Conservation (phyloP, 1,140 invertebrate species). For the Diachasma alloeum region DNA sequence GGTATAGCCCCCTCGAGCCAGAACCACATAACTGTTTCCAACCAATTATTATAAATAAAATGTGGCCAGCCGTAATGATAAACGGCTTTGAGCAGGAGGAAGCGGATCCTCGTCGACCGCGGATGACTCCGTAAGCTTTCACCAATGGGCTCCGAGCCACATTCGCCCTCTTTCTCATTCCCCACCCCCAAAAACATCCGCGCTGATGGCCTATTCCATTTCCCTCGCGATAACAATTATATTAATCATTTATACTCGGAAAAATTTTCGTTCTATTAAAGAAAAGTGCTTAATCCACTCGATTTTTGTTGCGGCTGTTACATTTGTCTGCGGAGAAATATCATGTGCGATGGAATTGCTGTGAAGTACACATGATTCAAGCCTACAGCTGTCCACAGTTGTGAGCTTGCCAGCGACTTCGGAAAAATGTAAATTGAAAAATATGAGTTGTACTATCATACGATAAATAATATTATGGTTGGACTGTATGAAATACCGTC, state of each 20-base stretch:
- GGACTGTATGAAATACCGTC: neutral
- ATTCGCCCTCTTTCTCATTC: neutral
- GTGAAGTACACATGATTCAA: neutral
- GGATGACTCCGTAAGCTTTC: constrained; percentile 34
- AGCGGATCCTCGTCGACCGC: constrained; percentile 20
- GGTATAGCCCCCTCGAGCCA: constrained; percentile 34
- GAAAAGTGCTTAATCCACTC: neutral
- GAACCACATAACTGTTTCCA: constrained; percentile 57
- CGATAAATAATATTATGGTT: neutral
- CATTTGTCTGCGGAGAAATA: too few species aligned
- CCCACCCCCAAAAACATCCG: neutral
- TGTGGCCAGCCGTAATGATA: constrained; percentile 55
- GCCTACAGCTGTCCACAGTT: neutral
- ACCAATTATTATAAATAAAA: constrained; percentile 63
- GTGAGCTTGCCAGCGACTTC: neutral
- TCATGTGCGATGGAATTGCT: too few species aligned
- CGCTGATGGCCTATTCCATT: constrained; percentile 13
- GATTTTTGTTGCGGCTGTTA: neutral
- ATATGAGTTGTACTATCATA: neutral
- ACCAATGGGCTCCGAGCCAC: constrained; percentile 51
- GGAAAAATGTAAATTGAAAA: neutral
- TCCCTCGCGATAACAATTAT: neutral
- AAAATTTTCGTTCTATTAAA: constrained; percentile 21
- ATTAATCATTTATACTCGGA: constrained; percentile 16
- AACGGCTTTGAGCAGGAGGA: constrained; percentile 41